Conservation (phyloP, 2,113 vertebrate genomes). For the Crotalus viridis region DNA sequence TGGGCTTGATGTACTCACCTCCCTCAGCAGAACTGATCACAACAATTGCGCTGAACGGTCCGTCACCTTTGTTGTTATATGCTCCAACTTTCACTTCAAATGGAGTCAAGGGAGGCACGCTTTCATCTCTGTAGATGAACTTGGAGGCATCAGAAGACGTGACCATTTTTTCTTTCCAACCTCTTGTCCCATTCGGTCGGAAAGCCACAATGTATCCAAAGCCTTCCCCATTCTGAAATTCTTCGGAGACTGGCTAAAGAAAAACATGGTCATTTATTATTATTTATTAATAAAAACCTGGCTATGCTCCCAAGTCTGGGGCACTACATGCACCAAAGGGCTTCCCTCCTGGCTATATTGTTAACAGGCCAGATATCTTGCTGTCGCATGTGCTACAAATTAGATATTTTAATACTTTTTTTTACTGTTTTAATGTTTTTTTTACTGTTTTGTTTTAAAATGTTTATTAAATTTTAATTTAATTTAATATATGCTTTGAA, state of each 20-base stretch:
- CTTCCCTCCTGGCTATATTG: neutral
- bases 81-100: conserved; percentile 97
- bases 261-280: conserved; percentile 17
- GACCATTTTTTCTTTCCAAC: conserved; percentile 98
- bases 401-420: neutral
- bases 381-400: neutral
- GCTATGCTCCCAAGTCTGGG: neutral
- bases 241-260: conserved; percentile 92
- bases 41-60: conserved; percentile 90
- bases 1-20: conserved; percentile 73
- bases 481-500: neutral
- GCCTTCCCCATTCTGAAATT: conserved; percentile 95
- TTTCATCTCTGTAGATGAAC: conserved; percentile 95
- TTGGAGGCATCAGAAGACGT: conserved; percentile 91
- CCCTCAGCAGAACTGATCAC: conserved; percentile 93
- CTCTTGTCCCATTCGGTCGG: conserved; percentile 90
- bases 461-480: neutral
- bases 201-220: conserved; percentile 98
- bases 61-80: conserved; percentile 97
- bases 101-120: conserved; percentile 89
- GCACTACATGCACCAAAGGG: neutral
- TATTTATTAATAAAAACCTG: neutral
- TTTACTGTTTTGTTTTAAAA: neutral
- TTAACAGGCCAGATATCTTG: neutral
- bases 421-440: neutral